A percentile compares a stretch with the other conserved stretches of the same genome.
Conservation (phyloP, 2,888 invertebrate species). For the Leptinotarsa rubiginosa region DNA sequence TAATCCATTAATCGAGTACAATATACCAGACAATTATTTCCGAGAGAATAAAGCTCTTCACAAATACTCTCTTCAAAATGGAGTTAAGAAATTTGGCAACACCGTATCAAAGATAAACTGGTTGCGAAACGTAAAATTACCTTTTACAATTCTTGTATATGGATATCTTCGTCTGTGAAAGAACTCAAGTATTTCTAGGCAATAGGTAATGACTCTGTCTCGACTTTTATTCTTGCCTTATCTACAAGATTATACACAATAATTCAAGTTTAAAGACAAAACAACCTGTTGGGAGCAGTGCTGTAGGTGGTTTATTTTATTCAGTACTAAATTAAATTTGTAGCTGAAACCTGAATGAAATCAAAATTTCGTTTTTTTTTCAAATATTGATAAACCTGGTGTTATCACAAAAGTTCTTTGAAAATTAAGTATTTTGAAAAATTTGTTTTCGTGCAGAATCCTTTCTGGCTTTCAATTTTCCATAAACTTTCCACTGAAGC, state of each 20-base stretch:
- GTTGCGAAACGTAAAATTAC: slow-evolving; percentile 40
- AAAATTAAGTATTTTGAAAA: too few species aligned
- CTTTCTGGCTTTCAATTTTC: too few species aligned
- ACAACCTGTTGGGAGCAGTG: slow-evolving; percentile 14
- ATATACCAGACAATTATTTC: too few species aligned
- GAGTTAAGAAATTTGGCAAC: background rate
- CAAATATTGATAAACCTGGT: too few species aligned
- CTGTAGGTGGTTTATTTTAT: background rate
- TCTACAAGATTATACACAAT: slow-evolving; percentile 9
- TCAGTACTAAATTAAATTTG: too few species aligned
- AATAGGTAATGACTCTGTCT: slow-evolving; percentile 15
- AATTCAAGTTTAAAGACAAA: slow-evolving; percentile 23
- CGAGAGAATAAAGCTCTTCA: background rate
- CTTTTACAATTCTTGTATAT: slow-evolving; percentile 41
- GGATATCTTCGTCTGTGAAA: slow-evolving; percentile 18
- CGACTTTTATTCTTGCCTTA: slow-evolving; percentile 11
- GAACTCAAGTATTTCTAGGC: slow-evolving; percentile 17
- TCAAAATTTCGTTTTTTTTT: too few species aligned
- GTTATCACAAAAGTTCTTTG: too few species aligned
- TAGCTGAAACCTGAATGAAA: too few species aligned
- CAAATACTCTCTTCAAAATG: background rate
- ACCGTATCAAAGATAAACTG: slow-evolving; percentile 30
- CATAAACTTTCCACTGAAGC: too few species aligned
- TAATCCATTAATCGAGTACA: too few species aligned
- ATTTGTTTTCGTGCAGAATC: too few species aligned